phyloP scores from a whole-genome alignment of 2,113 vertebrate genomes.

The Hiodon alosoides region DNA sequence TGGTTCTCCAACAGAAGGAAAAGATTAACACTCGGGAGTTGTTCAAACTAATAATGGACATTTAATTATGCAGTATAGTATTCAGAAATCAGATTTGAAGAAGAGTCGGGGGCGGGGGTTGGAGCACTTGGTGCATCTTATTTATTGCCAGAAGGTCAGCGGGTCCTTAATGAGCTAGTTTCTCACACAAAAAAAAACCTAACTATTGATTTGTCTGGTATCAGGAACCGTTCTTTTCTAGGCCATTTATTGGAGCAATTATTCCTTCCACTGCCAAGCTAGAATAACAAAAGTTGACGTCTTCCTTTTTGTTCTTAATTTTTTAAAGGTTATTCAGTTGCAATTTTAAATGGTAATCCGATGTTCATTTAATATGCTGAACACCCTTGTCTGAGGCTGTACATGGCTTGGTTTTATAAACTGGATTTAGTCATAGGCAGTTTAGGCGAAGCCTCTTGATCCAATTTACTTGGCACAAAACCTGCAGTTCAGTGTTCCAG shows the following conservation, averaged over 20 bases:
- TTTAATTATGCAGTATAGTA: slow-evolving; percentile 1
- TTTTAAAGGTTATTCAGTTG: background rate
- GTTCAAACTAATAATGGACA: background rate
- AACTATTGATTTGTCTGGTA: background rate
- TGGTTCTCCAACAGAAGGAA: background rate
- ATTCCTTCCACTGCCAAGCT: background rate
- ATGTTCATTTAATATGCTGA: too few species aligned
- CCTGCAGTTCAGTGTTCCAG: too few species aligned
- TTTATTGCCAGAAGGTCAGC: background rate
- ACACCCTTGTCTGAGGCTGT: too few species aligned
- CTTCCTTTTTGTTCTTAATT: background rate
- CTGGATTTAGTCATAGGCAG: too few species aligned
- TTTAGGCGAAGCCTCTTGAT: too few species aligned
- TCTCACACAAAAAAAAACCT: slow-evolving; percentile 8
- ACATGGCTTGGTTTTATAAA: too few species aligned
- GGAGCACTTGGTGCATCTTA: background rate
- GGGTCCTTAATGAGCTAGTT: slow-evolving; percentile 13
- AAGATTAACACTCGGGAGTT: background rate
- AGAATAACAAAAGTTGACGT: background rate
- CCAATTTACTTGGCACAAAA: too few species aligned
- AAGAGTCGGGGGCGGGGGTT: background rate
- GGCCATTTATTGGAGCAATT: background rate
- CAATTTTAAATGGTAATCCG: too few species aligned
- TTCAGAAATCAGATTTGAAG: background rate
- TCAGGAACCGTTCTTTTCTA: background rate